A percentile compares a stretch with the other conserved stretches of the same genome.
phyloP scores from a whole-genome alignment of 2,113 vertebrate genomes.

The Notarius lentiginosus region DNA sequence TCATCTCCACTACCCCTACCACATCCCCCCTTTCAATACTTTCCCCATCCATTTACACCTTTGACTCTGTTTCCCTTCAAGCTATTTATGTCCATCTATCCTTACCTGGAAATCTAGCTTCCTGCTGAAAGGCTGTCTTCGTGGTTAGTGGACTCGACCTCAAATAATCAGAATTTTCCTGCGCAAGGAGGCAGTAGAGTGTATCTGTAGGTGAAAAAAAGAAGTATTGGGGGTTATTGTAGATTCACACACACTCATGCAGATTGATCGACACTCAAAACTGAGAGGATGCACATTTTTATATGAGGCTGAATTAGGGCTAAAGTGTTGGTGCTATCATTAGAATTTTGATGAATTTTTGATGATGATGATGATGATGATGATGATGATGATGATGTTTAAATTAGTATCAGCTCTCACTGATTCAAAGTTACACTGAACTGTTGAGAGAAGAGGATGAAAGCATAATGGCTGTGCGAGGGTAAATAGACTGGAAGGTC shows the following conservation, averaged over 20 bases:
- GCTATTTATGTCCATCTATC: conserved; percentile 3
- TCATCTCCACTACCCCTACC: neutral
- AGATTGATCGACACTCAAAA: neutral
- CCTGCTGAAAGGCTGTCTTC: conserved; percentile 1
- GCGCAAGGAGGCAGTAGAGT: neutral
- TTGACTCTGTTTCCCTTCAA: neutral
- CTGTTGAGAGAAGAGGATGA: neutral
- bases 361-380: neutral
- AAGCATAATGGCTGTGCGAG: neutral
- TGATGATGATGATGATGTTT: neutral
- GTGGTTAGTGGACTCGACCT: neutral
- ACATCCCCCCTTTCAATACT: neutral
- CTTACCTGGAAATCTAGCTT: conserved; percentile 40
- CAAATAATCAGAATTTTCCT: conserved; percentile 11
- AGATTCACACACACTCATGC: neutral
- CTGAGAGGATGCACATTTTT: neutral
- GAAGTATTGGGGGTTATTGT: neutral
- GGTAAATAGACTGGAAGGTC: neutral
- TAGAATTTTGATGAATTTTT: neutral
- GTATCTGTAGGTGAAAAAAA: conserved; percentile 25
- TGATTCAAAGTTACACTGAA: neutral
- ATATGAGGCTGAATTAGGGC: neutral
- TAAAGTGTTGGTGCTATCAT: neutral
- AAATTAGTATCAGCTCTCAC: neutral
- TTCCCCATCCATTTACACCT: neutral